phyloP scores from a whole-genome alignment of 2,113 vertebrate species.

The Cryptotis parvus region DNA sequence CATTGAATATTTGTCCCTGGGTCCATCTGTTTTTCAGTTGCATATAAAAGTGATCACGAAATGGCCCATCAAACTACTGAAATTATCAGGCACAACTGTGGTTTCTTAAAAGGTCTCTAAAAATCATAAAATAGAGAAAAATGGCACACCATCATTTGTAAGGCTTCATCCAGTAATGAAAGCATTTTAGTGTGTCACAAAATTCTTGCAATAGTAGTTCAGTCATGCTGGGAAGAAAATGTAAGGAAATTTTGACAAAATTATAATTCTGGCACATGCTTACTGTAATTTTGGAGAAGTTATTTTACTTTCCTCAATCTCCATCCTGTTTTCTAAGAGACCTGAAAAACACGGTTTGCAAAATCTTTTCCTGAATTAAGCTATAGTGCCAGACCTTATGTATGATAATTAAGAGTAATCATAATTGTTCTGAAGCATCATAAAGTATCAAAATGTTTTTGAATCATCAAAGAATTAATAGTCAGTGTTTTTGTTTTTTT shows the following conservation, averaged over 20 bases:
- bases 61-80: background rate
- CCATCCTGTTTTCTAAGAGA: background rate
- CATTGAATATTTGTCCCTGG: background rate
- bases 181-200: conserved; percentile 1
- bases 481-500: background rate
- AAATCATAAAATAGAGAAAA: conserved; percentile 50
- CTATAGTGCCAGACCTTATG: background rate
- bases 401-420: background rate
- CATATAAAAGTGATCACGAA: background rate
- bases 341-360: background rate
- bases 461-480: too few species aligned
- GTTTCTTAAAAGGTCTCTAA: conserved; percentile 21
- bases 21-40: conserved; percentile 5
- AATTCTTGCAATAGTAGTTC: conserved; percentile 9
- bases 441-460: too few species aligned
- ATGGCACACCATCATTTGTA: conserved; percentile 24
- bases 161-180: conserved; percentile 6
- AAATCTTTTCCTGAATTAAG: background rate
- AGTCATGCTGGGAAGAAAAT: background rate
- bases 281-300: background rate
- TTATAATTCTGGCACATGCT: background rate
- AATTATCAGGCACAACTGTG: background rate
- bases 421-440: too few species aligned
- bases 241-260: background rate
- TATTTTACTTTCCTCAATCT: background rate